Conservation (phyloP, 2,888 invertebrate genomes). For the Pseudolycoriella hygida region DNA sequence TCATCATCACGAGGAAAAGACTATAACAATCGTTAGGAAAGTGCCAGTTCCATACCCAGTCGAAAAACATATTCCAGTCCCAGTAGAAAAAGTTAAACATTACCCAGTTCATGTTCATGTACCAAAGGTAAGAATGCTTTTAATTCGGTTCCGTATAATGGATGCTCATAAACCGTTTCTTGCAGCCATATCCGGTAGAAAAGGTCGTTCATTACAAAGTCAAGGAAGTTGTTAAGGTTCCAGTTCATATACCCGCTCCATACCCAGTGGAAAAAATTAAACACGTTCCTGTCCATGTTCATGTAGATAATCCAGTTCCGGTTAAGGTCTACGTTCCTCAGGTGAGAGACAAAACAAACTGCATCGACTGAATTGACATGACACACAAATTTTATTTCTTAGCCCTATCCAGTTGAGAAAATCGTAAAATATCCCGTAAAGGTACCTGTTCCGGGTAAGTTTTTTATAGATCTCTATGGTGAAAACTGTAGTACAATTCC, state of each 20-base stretch:
- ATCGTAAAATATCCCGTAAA: too few relatives aligned
- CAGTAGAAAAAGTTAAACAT: conserved; percentile 40
- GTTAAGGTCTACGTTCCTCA: conserved; percentile 53
- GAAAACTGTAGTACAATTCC: too few relatives aligned
- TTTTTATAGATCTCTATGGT: too few relatives aligned
- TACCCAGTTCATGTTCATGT: conserved; percentile 43
- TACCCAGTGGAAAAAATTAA: conserved; percentile 46
- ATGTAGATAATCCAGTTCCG: conserved; percentile 44
- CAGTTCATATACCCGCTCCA: conserved; percentile 57
- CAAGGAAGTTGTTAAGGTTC: conserved; percentile 62
- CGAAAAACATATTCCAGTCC: conserved; percentile 42
- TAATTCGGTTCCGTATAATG: too few relatives aligned
- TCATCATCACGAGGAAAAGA: conserved; percentile 36
- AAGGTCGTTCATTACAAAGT: conserved; percentile 53
- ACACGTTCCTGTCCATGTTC: conserved; percentile 40
- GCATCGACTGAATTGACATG: too few relatives aligned
- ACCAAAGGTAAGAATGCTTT: conserved; percentile 13
- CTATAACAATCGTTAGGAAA: conserved; percentile 50
- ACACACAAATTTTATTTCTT: too few relatives aligned
- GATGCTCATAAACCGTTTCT: too few relatives aligned
- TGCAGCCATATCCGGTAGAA: conserved; percentile 46
- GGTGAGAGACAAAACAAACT: not conserved
- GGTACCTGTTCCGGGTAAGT: too few relatives aligned
- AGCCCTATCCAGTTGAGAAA: too few relatives aligned
- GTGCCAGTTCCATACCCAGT: conserved; percentile 56